phyloP scores from a whole-genome alignment of 1,140 invertebrate genomes.

The Monochamus saltuarius region DNA sequence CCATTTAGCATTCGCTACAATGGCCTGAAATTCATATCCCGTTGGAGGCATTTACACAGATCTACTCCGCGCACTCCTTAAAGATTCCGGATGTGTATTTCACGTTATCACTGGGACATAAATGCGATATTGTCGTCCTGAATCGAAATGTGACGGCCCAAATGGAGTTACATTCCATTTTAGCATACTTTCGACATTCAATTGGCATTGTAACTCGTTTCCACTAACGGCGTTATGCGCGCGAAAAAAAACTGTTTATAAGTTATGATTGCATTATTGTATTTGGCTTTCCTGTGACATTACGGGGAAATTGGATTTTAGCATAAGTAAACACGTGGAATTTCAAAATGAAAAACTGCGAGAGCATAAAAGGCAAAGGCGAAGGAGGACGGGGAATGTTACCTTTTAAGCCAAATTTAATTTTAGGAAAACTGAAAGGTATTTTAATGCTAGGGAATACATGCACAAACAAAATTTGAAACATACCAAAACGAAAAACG shows the following conservation, averaged over 20 bases:
- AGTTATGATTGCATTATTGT: conserved; percentile 24
- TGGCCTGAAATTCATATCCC: conserved; percentile 28
- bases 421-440: background rate
- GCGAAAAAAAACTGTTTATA: conserved; percentile 25
- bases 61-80: conserved; percentile 20
- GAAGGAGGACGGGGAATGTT: background rate
- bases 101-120: conserved; percentile 35
- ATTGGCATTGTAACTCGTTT: conserved; percentile 24
- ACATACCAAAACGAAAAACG: background rate
- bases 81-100: conserved; percentile 32
- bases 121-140: conserved; percentile 24
- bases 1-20: conserved; percentile 22
- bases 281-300: conserved; percentile 24
- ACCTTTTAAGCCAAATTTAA: background rate
- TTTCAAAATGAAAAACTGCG: conserved; percentile 19
- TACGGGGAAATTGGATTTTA: conserved; percentile 21
- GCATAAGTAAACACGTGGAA: conserved; percentile 22
- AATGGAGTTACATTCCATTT: conserved; percentile 12
- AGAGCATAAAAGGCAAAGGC: conserved; percentile 1
- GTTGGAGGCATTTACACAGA: conserved; percentile 16
- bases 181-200: conserved; percentile 23
- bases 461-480: background rate
- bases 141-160: conserved; percentile 15
- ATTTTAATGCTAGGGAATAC: background rate
- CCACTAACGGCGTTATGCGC: conserved; percentile 20